Evolutionary conservation across 2,113 vertebrate species (phyloP), one percentile per base, ranked within the genome.

Genomic region (Lepisosteus oculatus): DNA sequence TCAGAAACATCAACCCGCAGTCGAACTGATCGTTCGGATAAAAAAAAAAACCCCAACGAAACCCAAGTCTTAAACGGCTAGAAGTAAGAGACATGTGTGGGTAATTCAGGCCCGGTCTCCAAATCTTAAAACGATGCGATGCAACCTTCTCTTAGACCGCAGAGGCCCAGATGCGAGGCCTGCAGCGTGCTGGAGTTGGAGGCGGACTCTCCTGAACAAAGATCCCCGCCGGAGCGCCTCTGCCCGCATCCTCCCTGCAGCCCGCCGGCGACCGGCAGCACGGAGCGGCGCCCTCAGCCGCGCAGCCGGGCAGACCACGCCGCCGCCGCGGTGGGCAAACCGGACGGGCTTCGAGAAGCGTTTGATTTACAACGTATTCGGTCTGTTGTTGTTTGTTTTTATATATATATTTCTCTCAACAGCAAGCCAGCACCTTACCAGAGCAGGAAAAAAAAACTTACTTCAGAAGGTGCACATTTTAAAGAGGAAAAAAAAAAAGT

Each of bases 131-230:
- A 44, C 62, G 9, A 55, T 45, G 13, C 15, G 13, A 29, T 44
- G 44, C 69, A 65, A 43, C 55, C 42, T 43, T 42, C 55, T 17
- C 17, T 57, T 15, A 59, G 68, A 70, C 68, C 71, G 76, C 72
- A 66, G 75, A 77, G 90, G 90, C 89, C 89, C 62, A 82, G 74
- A 61, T 51, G 69, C 67, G 72, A 64, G 88, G 89, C 90, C 90
- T 81, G 75, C 65, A 69, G 74, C 71, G 72, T 69, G 72, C 74
- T 72, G 77, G 67, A 69, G 57, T 78, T 78, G 70, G 72, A 56
- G 61, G 70, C 77, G 74, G 61, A 65, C 80, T 84, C 55, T 67
- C 73, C 72, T 73, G 76, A 78, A 79, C 61, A 82, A 84, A 77
- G 70, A 72, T 68, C 69, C 54, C 9, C 63, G 14, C 57, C 43